Conservation (phyloP, 2,888 invertebrate species). For the Dichetophora obliterata region DNA sequence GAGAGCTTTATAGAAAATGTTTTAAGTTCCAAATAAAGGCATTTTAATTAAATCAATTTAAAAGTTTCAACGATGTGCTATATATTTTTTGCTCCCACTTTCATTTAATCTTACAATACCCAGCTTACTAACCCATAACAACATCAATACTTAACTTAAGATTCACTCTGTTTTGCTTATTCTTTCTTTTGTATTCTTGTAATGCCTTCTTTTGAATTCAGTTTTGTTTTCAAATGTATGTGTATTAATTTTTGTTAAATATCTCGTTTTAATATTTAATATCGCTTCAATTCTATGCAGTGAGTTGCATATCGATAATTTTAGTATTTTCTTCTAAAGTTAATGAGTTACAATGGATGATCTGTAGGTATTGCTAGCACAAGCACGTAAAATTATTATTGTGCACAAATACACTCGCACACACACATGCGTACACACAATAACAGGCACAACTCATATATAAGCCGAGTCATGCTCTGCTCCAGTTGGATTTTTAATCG, state of each 20-base stretch:
- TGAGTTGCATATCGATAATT: too few species aligned
- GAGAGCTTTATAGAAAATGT: too few species aligned
- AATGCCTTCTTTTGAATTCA: neutral
- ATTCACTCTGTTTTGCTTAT: neutral
- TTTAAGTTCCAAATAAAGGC: too few species aligned
- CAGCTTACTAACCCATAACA: neutral
- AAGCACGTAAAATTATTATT: too few species aligned
- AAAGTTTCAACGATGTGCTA: neutral
- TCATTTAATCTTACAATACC: neutral
- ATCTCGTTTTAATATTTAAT: too few species aligned
- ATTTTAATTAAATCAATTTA: neutral
- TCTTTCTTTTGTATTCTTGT: neutral
- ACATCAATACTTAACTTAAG: neutral
- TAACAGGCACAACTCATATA: neutral
- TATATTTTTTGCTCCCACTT: neutral
- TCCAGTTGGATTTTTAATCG: constrained; percentile 23
- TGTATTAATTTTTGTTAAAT: too few species aligned
- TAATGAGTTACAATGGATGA: too few species aligned
- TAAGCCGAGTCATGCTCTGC: neutral
- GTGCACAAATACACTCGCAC: neutral
- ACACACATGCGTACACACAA: neutral
- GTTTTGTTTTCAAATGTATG: too few species aligned
- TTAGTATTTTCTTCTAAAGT: too few species aligned
- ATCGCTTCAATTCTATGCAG: too few species aligned
- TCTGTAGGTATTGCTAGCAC: too few species aligned